Evolutionary conservation across 2,888 invertebrate species (phyloP), one percentile per base, ranked within the genome.

Genomic region (Gortyna flavago): DNA sequence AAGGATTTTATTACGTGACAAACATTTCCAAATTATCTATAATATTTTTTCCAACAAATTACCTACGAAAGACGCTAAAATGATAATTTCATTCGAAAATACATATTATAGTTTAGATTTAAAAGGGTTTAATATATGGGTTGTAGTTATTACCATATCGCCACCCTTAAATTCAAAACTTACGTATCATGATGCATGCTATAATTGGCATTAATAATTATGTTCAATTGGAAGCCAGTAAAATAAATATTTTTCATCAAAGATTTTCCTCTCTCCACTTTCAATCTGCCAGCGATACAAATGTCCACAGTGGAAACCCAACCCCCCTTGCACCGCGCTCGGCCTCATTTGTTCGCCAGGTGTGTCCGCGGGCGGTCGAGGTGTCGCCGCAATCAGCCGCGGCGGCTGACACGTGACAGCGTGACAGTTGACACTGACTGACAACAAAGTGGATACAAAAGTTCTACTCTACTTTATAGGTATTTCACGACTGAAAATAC

Each of bases 331-430:
- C 74, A 61, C 9, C 9, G 35, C 51, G 9, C 80, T 6, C 35
- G 86, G 38, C 84, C 84, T 72, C 84, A 66, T 85, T 85, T 74
- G 80, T 72, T 68, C 59, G 57, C 70, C 87, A 88, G 87, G 87
- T 88, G 87, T 77, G 88, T 89, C 92, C 92, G 91, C 92, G 90
- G 91, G 92, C 92, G 91, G 80, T 87, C 87, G 84, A 88, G 89
- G 86, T 90, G 92, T 90, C 93, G 93, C 94, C 94, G 93, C 95
- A 95, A 96, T 96, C 96, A 94, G 94, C 95, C 95, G 94, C 91
- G 91, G 89, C 93, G 91, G 89, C 91, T 94, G 95, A 93, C 94
- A 91, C 83, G 90, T 93, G 94, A 92, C 94, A 92, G 77, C 71
- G 86, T 92, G 94, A 93, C 95, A 92, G 86, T 88, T 94, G 94